phyloP scores from a whole-genome alignment of 1,140 invertebrate species.

The Camponotus vicinus region DNA sequence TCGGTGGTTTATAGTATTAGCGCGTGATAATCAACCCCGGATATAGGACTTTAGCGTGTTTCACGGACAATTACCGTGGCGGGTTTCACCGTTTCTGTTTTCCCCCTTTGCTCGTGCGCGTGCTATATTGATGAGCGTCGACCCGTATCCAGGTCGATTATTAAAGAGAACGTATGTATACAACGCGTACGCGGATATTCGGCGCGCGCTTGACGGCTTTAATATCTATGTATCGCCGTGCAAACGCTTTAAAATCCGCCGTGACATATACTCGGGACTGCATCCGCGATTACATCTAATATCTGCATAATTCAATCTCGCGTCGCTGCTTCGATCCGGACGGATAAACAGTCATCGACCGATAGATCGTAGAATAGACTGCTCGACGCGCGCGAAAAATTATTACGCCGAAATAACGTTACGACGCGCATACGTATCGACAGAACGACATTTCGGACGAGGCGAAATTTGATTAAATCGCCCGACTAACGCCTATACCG shows the following conservation, averaged over 20 bases:
- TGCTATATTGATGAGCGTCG: slow-evolving; percentile 36
- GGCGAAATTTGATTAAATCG: slow-evolving; percentile 52
- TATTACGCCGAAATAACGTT: slow-evolving; percentile 39
- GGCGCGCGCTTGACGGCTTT: slow-evolving; percentile 23
- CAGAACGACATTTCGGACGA: slow-evolving; percentile 38
- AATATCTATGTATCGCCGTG: slow-evolving; percentile 4
- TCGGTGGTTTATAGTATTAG: slow-evolving; percentile 19
- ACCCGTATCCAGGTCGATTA: slow-evolving; percentile 57
- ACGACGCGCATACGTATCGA: slow-evolving; percentile 31
- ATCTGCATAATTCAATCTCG: slow-evolving; percentile 39
- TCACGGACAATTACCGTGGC: slow-evolving; percentile 61
- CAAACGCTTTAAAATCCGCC: slow-evolving; percentile 40
- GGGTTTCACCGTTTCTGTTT: slow-evolving; percentile 39
- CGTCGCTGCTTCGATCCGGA: background rate
- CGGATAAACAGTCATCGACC: slow-evolving; percentile 28
- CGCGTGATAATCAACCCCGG: slow-evolving; percentile 56
- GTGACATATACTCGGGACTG: background rate
- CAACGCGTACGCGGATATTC: slow-evolving; percentile 7
- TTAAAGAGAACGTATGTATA: slow-evolving; percentile 61
- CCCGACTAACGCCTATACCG: slow-evolving; percentile 44
- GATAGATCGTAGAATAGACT: slow-evolving; percentile 34
- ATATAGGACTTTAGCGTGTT: slow-evolving; percentile 65
- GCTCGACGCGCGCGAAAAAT: slow-evolving; percentile 35
- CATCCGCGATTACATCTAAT: slow-evolving; percentile 31
- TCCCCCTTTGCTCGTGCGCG: slow-evolving; percentile 1